Conservation (phyloP, 2,888 invertebrate species). For the Baccha elongata region DNA sequence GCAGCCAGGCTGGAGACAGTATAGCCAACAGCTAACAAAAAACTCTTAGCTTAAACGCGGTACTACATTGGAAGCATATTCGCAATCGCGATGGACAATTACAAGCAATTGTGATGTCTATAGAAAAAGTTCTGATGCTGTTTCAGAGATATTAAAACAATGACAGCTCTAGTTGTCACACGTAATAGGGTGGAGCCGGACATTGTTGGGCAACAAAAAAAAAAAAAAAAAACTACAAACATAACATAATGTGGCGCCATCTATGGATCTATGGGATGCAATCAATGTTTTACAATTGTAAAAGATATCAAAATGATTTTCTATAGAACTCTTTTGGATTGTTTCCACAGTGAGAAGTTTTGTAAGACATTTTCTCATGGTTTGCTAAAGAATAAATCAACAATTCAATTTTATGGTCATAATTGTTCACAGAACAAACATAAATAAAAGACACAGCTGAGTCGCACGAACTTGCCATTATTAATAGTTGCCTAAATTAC, state of each 20-base stretch:
- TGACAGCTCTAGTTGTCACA: conserved; percentile 36
- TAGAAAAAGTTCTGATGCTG: conserved; percentile 31
- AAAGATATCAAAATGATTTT: conserved; percentile 10
- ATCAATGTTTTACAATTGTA: conserved; percentile 4
- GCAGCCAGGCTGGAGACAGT: conserved; percentile 62
- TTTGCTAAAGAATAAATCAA: too few relatives aligned
- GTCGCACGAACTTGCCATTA: too few relatives aligned
- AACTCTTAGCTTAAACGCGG: not conserved
- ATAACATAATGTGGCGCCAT: conserved; percentile 41
- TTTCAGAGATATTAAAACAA: conserved; percentile 13
- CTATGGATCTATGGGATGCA: conserved; percentile 21
- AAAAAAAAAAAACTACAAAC: not conserved
- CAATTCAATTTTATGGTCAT: too few relatives aligned
- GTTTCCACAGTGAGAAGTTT: conserved; percentile 5
- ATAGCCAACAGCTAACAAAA: conserved; percentile 16
- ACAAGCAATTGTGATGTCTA: conserved; percentile 67
- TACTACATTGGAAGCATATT: conserved; percentile 64
- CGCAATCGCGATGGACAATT: conserved; percentile 62
- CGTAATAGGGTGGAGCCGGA: conserved; percentile 61
- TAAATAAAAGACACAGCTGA: too few relatives aligned
- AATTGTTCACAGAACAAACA: too few relatives aligned
- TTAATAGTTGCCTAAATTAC: too few relatives aligned
- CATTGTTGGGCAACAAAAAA: conserved; percentile 2
- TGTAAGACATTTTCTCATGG: not conserved
- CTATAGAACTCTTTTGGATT: not conserved